These are phyloP conservation scores for Lissocephala sabroskyi DNA, from an alignment of 2,888 invertebrate species.

Conservation along the genomic window DNA sequence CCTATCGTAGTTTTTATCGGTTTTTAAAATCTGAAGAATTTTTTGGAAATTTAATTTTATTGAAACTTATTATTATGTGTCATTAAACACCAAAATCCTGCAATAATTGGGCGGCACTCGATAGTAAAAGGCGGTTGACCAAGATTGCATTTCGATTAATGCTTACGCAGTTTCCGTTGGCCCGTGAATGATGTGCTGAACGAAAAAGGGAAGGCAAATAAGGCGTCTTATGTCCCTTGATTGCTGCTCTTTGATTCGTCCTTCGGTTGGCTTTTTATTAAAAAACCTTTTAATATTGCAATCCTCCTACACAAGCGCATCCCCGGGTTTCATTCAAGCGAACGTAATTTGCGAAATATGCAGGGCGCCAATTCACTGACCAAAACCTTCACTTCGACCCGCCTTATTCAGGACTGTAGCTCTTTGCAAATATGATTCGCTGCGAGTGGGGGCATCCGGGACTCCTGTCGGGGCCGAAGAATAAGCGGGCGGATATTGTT, in stretches of 20 bases:
- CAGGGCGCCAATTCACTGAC: conserved; percentile 46
- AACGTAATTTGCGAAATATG: conserved; percentile 55
- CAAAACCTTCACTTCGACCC: conserved; percentile 12
- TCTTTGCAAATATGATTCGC: no score
- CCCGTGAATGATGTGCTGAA: no score
- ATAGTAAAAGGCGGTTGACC: no score
- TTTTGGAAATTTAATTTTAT: no score
- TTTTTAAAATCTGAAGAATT: no score
- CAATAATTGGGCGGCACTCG: no score
- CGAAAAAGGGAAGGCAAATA: no score
- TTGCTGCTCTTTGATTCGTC: conserved; percentile 33
- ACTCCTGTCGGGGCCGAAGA: conserved; percentile 17
- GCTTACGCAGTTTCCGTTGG: conserved; percentile 20
- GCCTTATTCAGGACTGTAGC: neutral
- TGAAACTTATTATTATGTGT: neutral
- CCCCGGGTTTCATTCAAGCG: conserved; percentile 43
- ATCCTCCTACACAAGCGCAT: conserved; percentile 20
- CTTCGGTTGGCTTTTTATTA: conserved; percentile 43
- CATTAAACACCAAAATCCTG: neutral
- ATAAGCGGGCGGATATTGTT: conserved; percentile 51
- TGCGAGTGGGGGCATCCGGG: no score
- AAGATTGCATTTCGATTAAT: conserved; percentile 27
- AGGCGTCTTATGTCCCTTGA: no score
- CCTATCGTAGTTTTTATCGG: no score
- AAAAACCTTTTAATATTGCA: conserved; percentile 45